A percentile compares a stretch with the other conserved stretches of the same genome.
Evolutionary conservation across 2,797 vertebrate genomes (phyloP).

Genomic region (Pangasius larnaudii): DNA sequence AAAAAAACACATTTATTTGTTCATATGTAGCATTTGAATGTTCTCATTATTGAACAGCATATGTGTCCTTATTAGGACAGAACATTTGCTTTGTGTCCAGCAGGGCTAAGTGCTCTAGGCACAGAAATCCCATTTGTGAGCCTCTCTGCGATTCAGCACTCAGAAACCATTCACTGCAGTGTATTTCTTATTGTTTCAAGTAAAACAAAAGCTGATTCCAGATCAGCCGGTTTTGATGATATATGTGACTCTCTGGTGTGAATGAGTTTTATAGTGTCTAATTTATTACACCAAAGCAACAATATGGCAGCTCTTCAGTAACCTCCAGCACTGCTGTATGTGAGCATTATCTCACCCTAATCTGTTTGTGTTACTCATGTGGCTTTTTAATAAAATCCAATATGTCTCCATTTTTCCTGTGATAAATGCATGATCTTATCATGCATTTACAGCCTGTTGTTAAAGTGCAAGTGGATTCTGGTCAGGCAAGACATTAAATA

Average conservation of each 20-base stretch:
- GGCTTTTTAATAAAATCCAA: conserved; percentile 19
- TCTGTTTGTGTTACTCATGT: conserved; percentile 19
- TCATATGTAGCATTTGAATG: background rate
- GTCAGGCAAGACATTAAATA: background rate
- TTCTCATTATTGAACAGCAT: conserved; percentile 9
- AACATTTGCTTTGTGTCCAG: background rate
- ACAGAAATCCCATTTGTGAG: background rate
- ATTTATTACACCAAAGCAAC: conserved; percentile 23
- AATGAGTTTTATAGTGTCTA: conserved; percentile 2
- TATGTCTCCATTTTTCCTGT: conserved; percentile 6
- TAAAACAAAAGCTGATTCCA: conserved; percentile 4
- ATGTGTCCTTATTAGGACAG: background rate
- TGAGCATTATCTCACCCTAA: conserved; percentile 7
- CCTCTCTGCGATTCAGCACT: background rate
- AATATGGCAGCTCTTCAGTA: background rate
- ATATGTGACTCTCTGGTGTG: background rate
- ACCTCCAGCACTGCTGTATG: background rate
- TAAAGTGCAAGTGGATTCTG: background rate
- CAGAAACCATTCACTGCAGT: background rate
- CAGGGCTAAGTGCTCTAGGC: background rate
- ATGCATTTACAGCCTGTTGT: conserved; percentile 5
- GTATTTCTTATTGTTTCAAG: background rate
- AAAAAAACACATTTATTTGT: background rate
- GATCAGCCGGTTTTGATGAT: conserved; percentile 14
- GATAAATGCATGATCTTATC: conserved; percentile 17